Base-by-base conservation (phyloP, 37 sponge, comb jelly and placozoan species). In the Spongia lamella region DNA sequence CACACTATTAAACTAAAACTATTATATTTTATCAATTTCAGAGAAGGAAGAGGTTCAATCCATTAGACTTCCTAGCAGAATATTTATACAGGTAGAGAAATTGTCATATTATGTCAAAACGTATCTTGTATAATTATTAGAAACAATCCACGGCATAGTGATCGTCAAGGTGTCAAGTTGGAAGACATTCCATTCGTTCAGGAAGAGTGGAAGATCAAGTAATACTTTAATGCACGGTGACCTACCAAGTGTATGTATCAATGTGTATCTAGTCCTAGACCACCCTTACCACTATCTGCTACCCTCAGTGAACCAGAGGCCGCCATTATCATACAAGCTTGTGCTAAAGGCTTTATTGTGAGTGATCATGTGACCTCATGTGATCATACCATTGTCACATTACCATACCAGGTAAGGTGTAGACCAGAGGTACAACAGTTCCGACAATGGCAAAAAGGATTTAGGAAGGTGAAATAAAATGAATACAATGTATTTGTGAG, bases 291-390 rank as follows among this genome's bases (percentile, higher is more conserved):
- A 37, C 83, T 88, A 0, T 90, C 93, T 27, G 83, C 92, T 30
- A 70, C 87, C 22, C 80, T 95, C n/a, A 91, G 86, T 40, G 89
- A 95, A 56, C 78, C 67, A 14, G 89, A 95, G 43, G 96, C 96
- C 33, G 89, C 86, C 53, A 81, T 53, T 17, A 76, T 91, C 34
- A 88, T 95, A 19, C 96, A 95, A 72, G 67, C 96, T 7, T 69
- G 67, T 37, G 83, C 77, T 76, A 84, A 93, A 58, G 92, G 83
- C 6, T 90, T 89, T 66, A 13, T 70, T 13, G 87, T 82, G 30
- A 66, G 68, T 52, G 34, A n/a, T n/a, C n/a, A n/a, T n/a, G n/a
- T n/a, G n/a, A n/a, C n/a, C n/a, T n/a, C 32, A 20, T 14, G 34
- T 57, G 59, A 7, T 27, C 6, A 26, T 26, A 57, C 29, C n/a